phyloP scores from a whole-genome alignment of 2,888 invertebrate species.

The Drosophila demipolita region DNA sequence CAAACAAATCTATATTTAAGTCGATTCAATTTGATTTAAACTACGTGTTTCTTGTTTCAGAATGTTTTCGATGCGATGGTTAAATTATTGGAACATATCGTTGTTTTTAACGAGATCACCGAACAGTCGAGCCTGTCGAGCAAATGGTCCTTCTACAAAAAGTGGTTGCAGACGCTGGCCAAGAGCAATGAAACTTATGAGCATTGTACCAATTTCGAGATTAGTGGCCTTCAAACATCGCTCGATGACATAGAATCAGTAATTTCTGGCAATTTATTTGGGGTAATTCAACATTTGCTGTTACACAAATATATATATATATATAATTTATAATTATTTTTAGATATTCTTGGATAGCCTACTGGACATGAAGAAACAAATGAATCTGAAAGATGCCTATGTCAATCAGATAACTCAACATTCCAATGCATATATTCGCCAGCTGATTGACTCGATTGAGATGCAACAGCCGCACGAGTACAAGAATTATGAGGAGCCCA shows the following conservation, averaged over 20 bases:
- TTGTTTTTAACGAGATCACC: slow-evolving; percentile 86
- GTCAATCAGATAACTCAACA: slow-evolving; percentile 58
- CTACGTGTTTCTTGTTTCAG: slow-evolving; percentile 59
- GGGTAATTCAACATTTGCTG: slow-evolving; percentile 23
- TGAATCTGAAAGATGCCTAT: slow-evolving; percentile 53
- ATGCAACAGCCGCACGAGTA: slow-evolving; percentile 46
- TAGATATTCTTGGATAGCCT: slow-evolving; percentile 57
- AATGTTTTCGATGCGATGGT: slow-evolving; percentile 86
- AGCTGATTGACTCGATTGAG: slow-evolving; percentile 45
- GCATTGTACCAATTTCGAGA: slow-evolving; percentile 86
- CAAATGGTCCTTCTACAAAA: slow-evolving; percentile 92
- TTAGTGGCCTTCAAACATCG: slow-evolving; percentile 89
- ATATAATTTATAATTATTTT: background rate
- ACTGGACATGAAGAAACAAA: slow-evolving; percentile 57
- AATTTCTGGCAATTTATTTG: slow-evolving; percentile 63
- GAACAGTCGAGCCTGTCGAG: slow-evolving; percentile 82
- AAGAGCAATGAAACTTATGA: slow-evolving; percentile 88
- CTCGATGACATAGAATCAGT: slow-evolving; percentile 86
- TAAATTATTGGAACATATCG: slow-evolving; percentile 88
- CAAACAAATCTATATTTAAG: background rate
- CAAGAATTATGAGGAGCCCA: slow-evolving; percentile 82
- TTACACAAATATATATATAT: background rate
- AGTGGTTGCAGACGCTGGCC: slow-evolving; percentile 89
- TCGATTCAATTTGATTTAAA: background rate
- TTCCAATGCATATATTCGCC: slow-evolving; percentile 61